A percentile compares a stretch with the other conserved stretches of the same genome.
phyloP scores from a whole-genome alignment of 2,888 invertebrate genomes.

The Drosophila subquinaria region DNA sequence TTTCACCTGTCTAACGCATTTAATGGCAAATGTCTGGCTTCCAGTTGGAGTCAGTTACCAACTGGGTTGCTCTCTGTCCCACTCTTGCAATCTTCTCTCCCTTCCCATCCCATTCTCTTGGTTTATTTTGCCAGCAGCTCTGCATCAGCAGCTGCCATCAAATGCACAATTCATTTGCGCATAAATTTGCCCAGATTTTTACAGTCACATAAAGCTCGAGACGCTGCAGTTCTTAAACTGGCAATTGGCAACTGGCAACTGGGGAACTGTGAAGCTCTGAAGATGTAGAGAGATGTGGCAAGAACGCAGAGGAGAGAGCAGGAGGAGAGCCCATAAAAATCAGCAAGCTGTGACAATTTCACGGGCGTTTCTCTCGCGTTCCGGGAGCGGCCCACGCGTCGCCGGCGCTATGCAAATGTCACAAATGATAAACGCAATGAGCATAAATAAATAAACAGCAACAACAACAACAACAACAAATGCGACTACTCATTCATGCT shows the following conservation, averaged over 20 bases:
- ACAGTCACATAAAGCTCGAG: constrained; percentile 62
- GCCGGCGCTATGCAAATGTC: constrained; percentile 81
- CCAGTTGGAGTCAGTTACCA: constrained; percentile 17
- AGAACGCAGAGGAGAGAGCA: not conserved
- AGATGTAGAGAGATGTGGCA: not conserved
- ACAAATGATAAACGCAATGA: constrained; percentile 82
- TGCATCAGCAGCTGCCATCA: constrained; percentile 67
- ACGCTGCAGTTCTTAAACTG: constrained; percentile 58
- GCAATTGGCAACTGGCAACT: constrained; percentile 17
- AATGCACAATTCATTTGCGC: constrained; percentile 79
- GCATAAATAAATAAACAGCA: constrained; percentile 76
- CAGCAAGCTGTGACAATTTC: constrained; percentile 79
- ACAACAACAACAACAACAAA: constrained; percentile 23
- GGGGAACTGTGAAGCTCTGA: constrained; percentile 17
- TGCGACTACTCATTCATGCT: constrained; percentile 17
- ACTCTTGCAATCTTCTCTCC: not conserved
- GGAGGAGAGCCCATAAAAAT: constrained; percentile 59
- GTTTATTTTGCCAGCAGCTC: not conserved
- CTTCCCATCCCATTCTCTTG: not conserved
- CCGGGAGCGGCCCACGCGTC: constrained; percentile 64
- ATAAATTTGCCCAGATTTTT: constrained; percentile 77
- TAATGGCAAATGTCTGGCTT: constrained; percentile 30
- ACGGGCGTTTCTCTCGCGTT: constrained; percentile 45
- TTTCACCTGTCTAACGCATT: constrained; percentile 21
- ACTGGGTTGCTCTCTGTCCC: constrained; percentile 1